Conservation (phyloP, 2,888 invertebrate species). For the Drosophila eohydei region DNA sequence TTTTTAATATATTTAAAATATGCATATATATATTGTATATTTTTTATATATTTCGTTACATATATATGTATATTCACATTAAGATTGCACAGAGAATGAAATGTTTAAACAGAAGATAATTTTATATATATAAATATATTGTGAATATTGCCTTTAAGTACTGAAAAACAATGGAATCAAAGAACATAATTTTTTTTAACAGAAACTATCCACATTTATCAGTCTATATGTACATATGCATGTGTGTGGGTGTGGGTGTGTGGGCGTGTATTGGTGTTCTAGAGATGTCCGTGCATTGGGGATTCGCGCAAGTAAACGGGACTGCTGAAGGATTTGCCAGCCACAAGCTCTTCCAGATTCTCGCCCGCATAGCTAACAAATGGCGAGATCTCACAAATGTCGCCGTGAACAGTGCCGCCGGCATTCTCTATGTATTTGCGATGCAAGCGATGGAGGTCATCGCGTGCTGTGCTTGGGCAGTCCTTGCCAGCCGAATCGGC, state of each 20-base stretch:
- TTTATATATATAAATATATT: background rate
- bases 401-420: constrained; percentile 90
- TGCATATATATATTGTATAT: constrained; percentile 30
- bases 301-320: constrained; percentile 87
- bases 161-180: constrained; percentile 48
- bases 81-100: constrained; percentile 61
- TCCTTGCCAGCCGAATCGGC: constrained; percentile 94
- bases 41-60: constrained; percentile 26
- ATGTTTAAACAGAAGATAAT: constrained; percentile 22
- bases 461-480: constrained; percentile 94
- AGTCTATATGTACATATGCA: constrained; percentile 54
- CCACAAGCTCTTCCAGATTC: constrained; percentile 89
- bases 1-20: constrained; percentile 39
- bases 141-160: constrained; percentile 44
- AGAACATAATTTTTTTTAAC: constrained; percentile 5
- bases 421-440: constrained; percentile 92
- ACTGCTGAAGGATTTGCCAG: constrained; percentile 88
- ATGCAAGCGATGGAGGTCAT: constrained; percentile 91
- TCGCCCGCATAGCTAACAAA: constrained; percentile 96
- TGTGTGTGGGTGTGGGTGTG: constrained; percentile 6
- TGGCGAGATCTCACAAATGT: constrained; percentile 95
- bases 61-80: constrained; percentile 58
- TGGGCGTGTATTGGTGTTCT: constrained; percentile 11
- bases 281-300: constrained; percentile 81
- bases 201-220: constrained; percentile 51